phyloP scores from a whole-genome alignment of 2,797 vertebrate species.

The Luscinia luscinia region DNA sequence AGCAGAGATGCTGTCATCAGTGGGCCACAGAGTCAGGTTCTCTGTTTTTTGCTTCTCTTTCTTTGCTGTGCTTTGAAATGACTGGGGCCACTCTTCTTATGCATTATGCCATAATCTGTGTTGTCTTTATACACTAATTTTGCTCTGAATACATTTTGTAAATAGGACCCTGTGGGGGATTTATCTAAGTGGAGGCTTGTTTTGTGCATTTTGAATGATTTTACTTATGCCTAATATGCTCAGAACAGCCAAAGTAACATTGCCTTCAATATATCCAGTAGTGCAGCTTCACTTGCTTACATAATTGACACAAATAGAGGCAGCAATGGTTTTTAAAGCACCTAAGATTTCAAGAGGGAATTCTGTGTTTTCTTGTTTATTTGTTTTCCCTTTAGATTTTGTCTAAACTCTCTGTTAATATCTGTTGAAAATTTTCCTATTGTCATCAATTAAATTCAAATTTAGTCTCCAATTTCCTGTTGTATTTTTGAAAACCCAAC shows the following conservation, averaged over 20 bases:
- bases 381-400: background rate
- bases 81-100: background rate
- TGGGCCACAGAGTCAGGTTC: background rate
- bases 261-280: background rate
- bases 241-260: conserved; percentile 4
- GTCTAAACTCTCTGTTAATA: background rate
- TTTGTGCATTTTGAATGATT: background rate
- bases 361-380: background rate
- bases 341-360: background rate
- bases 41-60: background rate
- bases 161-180: background rate
- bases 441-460: background rate
- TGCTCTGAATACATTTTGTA: background rate
- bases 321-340: background rate
- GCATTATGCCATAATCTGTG: background rate
- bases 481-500: background rate
- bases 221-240: background rate
- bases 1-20: background rate
- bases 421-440: background rate
- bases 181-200: background rate
- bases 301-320: background rate
- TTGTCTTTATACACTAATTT: background rate
- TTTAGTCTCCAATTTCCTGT: background rate
- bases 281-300: background rate
- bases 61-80: background rate